Evolutionary conservation across 2,113 vertebrate species (phyloP).

Genomic region (Scalopus aquaticus): DNA sequence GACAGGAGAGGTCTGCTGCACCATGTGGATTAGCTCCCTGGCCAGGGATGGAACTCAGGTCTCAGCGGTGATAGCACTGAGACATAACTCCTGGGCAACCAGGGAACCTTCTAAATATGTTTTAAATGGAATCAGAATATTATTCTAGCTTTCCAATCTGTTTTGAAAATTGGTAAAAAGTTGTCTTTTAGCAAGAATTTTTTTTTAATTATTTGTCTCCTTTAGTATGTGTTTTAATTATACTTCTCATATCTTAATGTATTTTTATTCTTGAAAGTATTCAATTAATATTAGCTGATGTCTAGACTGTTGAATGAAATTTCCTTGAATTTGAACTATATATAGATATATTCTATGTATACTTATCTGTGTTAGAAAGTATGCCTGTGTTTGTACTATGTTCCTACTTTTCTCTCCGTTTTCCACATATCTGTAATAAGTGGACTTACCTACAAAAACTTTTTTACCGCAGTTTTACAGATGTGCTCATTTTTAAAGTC

Average conservation of each 20-base stretch:
- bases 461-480: neutral
- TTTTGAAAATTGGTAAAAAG: neutral
- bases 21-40: too few relatives aligned
- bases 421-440: neutral
- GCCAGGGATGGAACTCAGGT: too few relatives aligned
- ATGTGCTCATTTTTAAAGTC: neutral
- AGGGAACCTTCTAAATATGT: neutral
- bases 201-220: neutral
- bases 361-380: neutral
- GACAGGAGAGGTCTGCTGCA: too few relatives aligned
- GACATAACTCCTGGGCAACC: too few relatives aligned
- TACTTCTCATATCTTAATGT: neutral
- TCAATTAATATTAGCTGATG: neutral
- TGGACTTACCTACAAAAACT: neutral
- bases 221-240: conserved; percentile 12
- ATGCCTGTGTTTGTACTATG: neutral
- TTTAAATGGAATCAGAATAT: conserved; percentile 27
- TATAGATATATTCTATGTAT: neutral
- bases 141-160: neutral
- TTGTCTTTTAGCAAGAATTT: neutral
- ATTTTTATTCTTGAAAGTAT: conserved; percentile 29
- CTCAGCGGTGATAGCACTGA: too few relatives aligned
- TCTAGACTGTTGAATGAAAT: neutral
- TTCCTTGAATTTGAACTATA: neutral
- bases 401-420: neutral